Evolutionary conservation across 2,888 invertebrate species (phyloP).

Genomic region (Noctua janthina): DNA sequence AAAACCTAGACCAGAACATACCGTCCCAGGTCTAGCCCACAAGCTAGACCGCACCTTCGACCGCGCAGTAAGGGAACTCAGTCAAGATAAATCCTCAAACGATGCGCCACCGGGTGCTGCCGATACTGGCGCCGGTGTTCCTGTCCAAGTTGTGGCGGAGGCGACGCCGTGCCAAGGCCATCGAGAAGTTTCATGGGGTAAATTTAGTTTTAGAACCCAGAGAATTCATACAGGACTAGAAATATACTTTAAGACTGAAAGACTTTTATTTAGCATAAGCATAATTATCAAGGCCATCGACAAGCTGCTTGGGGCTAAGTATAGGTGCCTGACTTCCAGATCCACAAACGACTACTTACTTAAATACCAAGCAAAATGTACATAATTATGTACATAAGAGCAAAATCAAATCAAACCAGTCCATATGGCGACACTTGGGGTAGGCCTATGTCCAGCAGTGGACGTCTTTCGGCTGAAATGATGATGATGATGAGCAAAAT

Average conservation of each 20-base stretch:
- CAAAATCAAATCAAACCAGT: too few relatives aligned
- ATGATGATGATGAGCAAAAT: too few relatives aligned
- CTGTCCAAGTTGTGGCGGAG: conserved; percentile 85
- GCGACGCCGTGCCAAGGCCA: conserved; percentile 82
- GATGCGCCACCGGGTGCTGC: conserved; percentile 87
- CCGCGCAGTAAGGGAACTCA: conserved; percentile 47
- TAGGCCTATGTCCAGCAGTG: too few relatives aligned
- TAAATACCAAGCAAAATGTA: neutral
- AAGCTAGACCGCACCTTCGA: conserved; percentile 57
- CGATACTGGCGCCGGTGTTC: conserved; percentile 86
- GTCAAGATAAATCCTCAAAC: conserved; percentile 89
- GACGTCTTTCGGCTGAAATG: too few relatives aligned
- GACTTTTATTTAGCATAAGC: neutral
- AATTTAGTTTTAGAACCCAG: conserved; percentile 18
- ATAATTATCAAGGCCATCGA: neutral
- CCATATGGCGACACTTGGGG: too few relatives aligned
- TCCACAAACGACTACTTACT: neutral
- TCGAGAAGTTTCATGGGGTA: conserved; percentile 87
- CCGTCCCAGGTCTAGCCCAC: conserved; percentile 57
- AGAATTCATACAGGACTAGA: neutral
- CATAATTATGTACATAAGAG: too few relatives aligned
- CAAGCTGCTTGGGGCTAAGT: neutral
- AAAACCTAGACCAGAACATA: neutral
- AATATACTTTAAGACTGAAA: neutral
- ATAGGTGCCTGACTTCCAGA: neutral